phyloP scores from a whole-genome alignment of 2,888 invertebrate species.

The Bimastos eiseni region DNA sequence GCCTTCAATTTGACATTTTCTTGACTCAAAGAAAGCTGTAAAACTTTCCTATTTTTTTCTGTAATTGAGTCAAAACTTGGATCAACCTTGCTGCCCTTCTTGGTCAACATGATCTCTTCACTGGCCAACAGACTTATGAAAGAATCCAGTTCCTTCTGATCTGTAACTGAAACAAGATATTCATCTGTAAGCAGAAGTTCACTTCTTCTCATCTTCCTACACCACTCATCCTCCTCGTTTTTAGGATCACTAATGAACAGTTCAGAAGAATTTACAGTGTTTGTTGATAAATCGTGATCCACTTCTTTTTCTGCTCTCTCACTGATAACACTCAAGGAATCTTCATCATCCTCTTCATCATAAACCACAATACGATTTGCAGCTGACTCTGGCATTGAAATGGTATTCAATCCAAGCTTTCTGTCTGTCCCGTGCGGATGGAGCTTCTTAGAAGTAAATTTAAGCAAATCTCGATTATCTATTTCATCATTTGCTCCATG shows the following conservation, averaged over 20 bases:
- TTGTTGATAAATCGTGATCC: background rate
- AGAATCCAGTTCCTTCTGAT: background rate
- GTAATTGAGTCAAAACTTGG: conserved; percentile 1
- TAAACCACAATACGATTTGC: background rate
- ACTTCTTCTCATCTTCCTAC: background rate
- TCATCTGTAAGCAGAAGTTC: background rate
- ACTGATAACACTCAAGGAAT: background rate
- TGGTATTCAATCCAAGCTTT: background rate
- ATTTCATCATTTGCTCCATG: conserved; percentile 2
- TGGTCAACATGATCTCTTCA: background rate
- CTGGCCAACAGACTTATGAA: background rate
- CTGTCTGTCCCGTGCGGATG: background rate
- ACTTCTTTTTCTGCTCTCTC: conserved; percentile 2
- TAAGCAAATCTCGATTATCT: background rate
- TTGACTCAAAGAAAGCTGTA: background rate
- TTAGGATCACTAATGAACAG: background rate
- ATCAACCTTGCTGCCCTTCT: background rate
- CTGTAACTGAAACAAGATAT: background rate
- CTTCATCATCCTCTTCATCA: background rate
- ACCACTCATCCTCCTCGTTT: background rate
- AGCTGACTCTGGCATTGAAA: background rate
- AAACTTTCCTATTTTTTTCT: background rate
- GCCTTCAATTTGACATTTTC: background rate
- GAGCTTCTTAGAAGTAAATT: background rate
- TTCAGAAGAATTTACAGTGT: background rate